These are phyloP conservation scores for Stramonita haemastoma DNA, from an alignment of 2,888 invertebrate species.

Conservation along the genomic window DNA sequence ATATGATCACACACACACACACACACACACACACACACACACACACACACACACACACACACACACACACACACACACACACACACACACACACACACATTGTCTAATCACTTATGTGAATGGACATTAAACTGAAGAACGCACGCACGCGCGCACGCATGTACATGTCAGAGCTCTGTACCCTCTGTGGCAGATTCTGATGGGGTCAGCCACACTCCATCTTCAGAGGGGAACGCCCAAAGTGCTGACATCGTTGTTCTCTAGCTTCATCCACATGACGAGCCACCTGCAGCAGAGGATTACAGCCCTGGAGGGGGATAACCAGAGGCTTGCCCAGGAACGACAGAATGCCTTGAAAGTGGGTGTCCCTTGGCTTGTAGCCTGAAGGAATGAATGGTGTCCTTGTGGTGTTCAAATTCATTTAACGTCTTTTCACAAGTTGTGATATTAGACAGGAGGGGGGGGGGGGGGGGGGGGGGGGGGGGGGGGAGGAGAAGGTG, in stretches of 20 bases:
- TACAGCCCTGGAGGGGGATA: conserved; percentile 64
- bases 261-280: conserved; percentile 59
- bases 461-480: too few species aligned
- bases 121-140: too few species aligned
- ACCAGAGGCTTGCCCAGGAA: conserved; percentile 68
- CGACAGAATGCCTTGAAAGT: conserved; percentile 70
- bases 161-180: too few species aligned
- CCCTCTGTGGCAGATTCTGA: conserved; percentile 58
- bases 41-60: background rate
- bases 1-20: background rate
- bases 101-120: too few species aligned
- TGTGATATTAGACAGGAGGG: too few species aligned
- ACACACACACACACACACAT: background rate
- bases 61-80: conserved; percentile 5
- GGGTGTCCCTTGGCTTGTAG: background rate
- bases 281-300: conserved; percentile 57
- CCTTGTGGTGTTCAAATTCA: too few species aligned
- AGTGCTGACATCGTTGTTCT: conserved; percentile 58
- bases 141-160: too few species aligned
- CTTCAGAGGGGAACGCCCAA: conserved; percentile 51
- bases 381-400: too few species aligned
- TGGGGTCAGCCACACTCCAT: conserved; percentile 63
- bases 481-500: too few species aligned
- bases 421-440: too few species aligned
- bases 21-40: background rate